Percentiles rank a stretch among this genome's conserved stretches.
Conservation (phyloP, 35 echinoderm and acorn worm genomes). For the Amphiura filiformis region DNA sequence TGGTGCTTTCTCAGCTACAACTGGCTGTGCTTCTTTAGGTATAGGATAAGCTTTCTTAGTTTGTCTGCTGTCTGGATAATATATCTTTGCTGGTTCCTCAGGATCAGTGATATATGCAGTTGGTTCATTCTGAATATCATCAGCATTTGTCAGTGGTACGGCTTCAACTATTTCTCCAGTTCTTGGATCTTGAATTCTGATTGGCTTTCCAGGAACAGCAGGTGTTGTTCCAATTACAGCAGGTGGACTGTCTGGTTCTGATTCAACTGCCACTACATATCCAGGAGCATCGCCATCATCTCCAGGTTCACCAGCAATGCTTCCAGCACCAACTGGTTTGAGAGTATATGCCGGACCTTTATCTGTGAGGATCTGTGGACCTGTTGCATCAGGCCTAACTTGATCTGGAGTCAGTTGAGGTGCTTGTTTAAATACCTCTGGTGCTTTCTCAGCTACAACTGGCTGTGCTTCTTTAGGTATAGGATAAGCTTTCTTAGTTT, state of each 20-base stretch:
- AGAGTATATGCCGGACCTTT: slow-evolving; percentile 47
- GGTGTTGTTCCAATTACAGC: background rate
- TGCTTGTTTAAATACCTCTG: background rate
- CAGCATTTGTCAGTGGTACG: background rate
- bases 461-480: background rate
- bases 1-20: background rate
- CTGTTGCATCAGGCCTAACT: too few species aligned
- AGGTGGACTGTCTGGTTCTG: background rate
- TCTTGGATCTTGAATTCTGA: slow-evolving; percentile 27
- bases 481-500: background rate
- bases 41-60: background rate
- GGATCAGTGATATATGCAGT: slow-evolving; percentile 48
- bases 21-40: background rate
- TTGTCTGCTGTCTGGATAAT: slow-evolving; percentile 18
- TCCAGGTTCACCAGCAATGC: background rate
- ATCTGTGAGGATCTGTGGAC: slow-evolving; percentile 57
- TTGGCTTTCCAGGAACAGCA: background rate
- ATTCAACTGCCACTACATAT: too few species aligned
- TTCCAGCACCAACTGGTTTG: slow-evolving; percentile 13
- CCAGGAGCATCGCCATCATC: slow-evolving; percentile 4
- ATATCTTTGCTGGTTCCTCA: slow-evolving; percentile 17
- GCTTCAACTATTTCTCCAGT: slow-evolving; percentile 42
- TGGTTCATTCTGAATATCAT: slow-evolving; percentile 21
- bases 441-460: background rate
- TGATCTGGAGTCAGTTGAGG: too few species aligned